Conservation (phyloP, 2,797 vertebrate genomes). For the Urosaurus nigricauda region DNA sequence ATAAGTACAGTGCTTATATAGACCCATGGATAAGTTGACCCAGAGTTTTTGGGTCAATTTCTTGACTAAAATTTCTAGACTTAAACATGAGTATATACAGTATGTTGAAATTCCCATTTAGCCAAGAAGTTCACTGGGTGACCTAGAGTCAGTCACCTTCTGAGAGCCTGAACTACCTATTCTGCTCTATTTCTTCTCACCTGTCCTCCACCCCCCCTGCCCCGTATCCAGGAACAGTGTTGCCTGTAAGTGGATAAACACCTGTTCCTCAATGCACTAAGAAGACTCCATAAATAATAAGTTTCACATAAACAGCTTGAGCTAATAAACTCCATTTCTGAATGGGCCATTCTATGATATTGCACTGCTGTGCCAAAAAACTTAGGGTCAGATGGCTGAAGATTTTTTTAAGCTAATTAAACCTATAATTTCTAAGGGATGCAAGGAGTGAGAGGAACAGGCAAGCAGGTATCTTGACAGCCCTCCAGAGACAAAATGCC, state of each 20-base stretch:
- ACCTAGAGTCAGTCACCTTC: background rate
- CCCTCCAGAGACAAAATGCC: background rate
- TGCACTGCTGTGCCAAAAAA: slow-evolving; percentile 18
- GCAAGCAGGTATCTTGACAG: background rate
- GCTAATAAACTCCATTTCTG: slow-evolving; percentile 41
- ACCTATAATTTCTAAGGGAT: background rate
- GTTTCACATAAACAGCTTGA: background rate
- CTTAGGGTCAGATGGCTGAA: background rate
- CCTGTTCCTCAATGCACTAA: slow-evolving; percentile 17
- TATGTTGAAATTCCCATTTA: background rate
- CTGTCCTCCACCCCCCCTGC: slow-evolving; percentile 33
- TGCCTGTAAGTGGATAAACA: slow-evolving; percentile 47
- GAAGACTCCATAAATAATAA: accelerated
- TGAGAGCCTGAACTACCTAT: background rate
- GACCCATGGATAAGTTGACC: too few species aligned
- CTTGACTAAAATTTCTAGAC: too few species aligned
- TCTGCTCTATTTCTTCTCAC: slow-evolving; percentile 39
- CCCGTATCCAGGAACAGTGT: slow-evolving; percentile 19
- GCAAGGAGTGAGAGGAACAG: background rate
- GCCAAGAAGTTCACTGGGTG: background rate
- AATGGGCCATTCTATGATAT: slow-evolving; percentile 25
- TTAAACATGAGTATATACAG: too few species aligned
- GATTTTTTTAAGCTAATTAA: background rate
- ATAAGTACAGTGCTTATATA: too few species aligned
- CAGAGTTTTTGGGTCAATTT: too few species aligned